A percentile compares a stretch with the other conserved stretches of the same genome.
phyloP scores from a whole-genome alignment of 37 sponge, comb jelly and placozoan genomes.

The Beroe forskalii region DNA sequence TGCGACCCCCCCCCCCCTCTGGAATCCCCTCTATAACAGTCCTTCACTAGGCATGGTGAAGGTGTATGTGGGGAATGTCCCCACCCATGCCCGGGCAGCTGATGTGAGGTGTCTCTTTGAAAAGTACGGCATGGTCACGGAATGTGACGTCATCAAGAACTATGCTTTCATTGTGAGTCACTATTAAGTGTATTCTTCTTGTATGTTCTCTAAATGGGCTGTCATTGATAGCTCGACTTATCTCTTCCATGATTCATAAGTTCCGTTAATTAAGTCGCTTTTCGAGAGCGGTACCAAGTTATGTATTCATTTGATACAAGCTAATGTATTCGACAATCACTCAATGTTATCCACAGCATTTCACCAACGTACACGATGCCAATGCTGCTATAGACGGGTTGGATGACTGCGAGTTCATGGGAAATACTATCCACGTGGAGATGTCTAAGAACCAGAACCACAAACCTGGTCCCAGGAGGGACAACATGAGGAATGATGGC shows the following conservation, averaged over 20 bases:
- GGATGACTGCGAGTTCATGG: constrained; percentile 12
- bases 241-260: too few species aligned
- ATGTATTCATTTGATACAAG: too few species aligned
- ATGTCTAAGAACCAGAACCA: constrained; percentile 42
- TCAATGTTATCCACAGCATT: constrained; percentile 7
- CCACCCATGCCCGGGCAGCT: background rate
- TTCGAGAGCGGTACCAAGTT: too few species aligned
- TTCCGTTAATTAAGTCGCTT: too few species aligned
- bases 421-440: constrained; percentile 12
- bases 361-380: constrained; percentile 6
- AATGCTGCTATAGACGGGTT: constrained; percentile 32
- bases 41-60: constrained; percentile 1
- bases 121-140: constrained; percentile 34
- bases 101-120: background rate
- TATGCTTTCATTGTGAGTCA: constrained; percentile 25
- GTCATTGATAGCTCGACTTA: too few species aligned
- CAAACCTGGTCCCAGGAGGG: background rate
- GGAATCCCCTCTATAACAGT: too few species aligned
- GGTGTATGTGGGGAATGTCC: constrained; percentile 11
- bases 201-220: too few species aligned
- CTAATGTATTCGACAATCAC: too few species aligned
- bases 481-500: background rate
- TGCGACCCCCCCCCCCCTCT: too few species aligned
- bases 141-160: constrained; percentile 47
- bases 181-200: too few species aligned